Evolutionary conservation across 2,888 invertebrate species (phyloP), one percentile per base, ranked within the genome.

Genomic region (Nomada goodeniana): DNA sequence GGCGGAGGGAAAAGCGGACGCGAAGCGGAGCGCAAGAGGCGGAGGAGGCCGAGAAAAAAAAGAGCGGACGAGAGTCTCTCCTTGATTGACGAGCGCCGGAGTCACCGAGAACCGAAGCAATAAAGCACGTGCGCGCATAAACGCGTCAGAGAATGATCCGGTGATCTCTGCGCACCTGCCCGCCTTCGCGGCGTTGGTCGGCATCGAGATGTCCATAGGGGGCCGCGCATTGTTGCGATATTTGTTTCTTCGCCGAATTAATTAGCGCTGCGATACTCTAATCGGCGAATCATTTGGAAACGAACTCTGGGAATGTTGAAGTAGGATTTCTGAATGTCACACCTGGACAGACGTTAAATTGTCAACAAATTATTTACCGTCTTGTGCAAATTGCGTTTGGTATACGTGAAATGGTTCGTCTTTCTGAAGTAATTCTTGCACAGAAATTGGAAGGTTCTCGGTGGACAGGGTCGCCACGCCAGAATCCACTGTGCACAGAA

Each of bases 81-180:
- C 89, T 91, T 92, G 93, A 93, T 93, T 93, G 93, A 93, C 92
- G 92, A 93, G 92, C 90, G 80, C 82, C 86, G 74, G 86, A 91
- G 91, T 91, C 91, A 90, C 89, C 86, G 90, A 88, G 90, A 88
- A 89, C 88, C 87, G 84, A 75, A 83, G 91, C 90, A 91, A 92
- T 93, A 92, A 92, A 92, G 91, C 92, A 93, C 92, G 92, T 91
- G 91, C 92, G 90, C 90, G 91, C 89, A 91, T 90, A 91, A 92
- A 91, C 89, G 91, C 89, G 89, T 88, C 89, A 89, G 90, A 89
- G 91, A 90, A 90, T 86, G 90, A 91, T 90, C 90, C 86, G 83
- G 59, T 67, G 74, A 64, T 76, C 82, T 74, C 42, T 61, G 88
- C 91, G 91, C 92, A 92, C 92, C 92, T 92, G 92, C 92, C 91